Base-by-base conservation (phyloP, 2,888 invertebrate species). In the Aplocera efformata region DNA sequence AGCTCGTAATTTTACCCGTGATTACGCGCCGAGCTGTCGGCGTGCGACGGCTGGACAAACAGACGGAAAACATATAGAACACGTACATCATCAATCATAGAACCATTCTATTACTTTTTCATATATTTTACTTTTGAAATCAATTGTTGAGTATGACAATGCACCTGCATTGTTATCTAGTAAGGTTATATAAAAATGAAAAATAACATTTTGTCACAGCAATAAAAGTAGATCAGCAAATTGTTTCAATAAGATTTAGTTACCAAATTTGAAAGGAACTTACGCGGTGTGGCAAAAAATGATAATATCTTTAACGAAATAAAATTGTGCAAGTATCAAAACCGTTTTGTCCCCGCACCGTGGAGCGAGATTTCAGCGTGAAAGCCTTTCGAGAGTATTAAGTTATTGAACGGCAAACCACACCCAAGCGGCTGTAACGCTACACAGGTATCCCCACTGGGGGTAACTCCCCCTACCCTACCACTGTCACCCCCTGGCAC, bases 381-480 rank as follows among this genome's bases (percentile, higher is more conserved):
- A 84, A 85, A 88, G 83, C 86, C 85, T 88, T 83, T 79, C 81
- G 77, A 82, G 82, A 80, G 88, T 88, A 88, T 88, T 85, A 88
- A 85, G 86, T 88, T 88, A 88, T 88, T 81, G 88, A 88, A 88
- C 88, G 86, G 88, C 88, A 88, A 88, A 88, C 86, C 88, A 88
- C 88, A 88, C 88, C 88, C 88, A 72, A 74, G 72, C 72, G 73
- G 67, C 76, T 82, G 84, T 81, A 80, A 81, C 79, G 73, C 70
- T 76, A 76, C 75, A 77, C 76, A 74, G 76, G 71, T 70, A 66
- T 69, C 74, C 60, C 67, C 57, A 2, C 13, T 1, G 33, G 22
- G 26, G 20, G 22, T 2, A 17, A 17, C 13, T 3, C 28, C 29
- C 54, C 53, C 47, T 49, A 48, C 42, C n/a, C 33, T 26, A 32